Evolutionary conservation across 2,888 invertebrate genomes (phyloP), one percentile per base, ranked within the genome.

Genomic region (Helicoverpa assulta): DNA sequence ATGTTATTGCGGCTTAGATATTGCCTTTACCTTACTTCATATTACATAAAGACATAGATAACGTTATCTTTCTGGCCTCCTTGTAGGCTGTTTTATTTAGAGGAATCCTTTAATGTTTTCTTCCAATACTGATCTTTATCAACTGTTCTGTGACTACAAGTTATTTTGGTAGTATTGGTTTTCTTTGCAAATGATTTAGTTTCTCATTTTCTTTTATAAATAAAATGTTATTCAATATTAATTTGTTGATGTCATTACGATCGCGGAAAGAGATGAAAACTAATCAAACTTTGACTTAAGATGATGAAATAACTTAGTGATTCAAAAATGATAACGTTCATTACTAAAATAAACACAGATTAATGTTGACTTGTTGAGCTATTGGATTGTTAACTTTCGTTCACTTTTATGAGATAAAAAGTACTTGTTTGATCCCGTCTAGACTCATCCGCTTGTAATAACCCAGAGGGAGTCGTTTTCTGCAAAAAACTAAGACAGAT

Each of bases 1-100:
- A 88, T 87, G 88, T 86, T 91, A 90, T 89, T 89, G 87, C 85
- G 86, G 85, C 85, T 73, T 83, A 84, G 89, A 90, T 90, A 89
- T 90, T 88, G 85, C 89, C 73, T 83, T 84, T 88, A 84, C 85
- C 85, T 83, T 79, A 78, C 80, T 80, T 79, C 70, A 83, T 86
- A 84, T 81, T 82, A 87, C 62, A 76, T 88, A 85, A 86, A 76
- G 76, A 71, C 83, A 83, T 85, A 80, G 84, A 84, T 86, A 82
- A 74, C 78, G 76, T 86, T 87, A 89, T 87, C 86, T 88, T 82
- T 84, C 81, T 81, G 77, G 82, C 81, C 78, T 85, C 61, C 33
- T 56, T 72, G 56, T 62, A 63, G 68, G 29, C 58, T 66, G 56
- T 60, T 73, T 70, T 78, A 73, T 78, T 83, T 76, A 76, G 73